Evolutionary conservation across 2,113 vertebrate species (phyloP).

Genomic region (Bubo blakistoni): DNA sequence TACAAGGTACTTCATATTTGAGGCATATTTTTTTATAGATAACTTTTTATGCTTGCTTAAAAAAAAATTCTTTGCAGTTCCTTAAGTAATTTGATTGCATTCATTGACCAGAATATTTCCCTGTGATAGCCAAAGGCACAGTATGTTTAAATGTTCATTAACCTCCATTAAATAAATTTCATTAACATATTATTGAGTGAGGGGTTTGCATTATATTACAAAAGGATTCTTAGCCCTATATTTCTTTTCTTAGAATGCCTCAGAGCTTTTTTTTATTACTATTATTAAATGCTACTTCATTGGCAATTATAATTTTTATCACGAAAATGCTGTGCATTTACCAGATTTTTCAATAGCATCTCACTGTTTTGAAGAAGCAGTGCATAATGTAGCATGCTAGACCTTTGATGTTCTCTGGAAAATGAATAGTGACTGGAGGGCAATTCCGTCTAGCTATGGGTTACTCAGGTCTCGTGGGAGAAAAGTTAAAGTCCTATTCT

Average conservation of each 20-base stretch:
- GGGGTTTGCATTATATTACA: not conserved
- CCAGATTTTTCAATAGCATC: not conserved
- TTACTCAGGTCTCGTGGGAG: constrained; percentile 53
- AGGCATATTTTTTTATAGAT: not conserved
- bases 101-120: not conserved
- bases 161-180: not conserved
- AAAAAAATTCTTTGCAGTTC: not conserved
- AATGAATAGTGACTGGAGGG: constrained; percentile 54
- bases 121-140: not conserved
- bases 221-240: not conserved
- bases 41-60: not conserved
- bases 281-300: not conserved
- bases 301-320: constrained; percentile 23
- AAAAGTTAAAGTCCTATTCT: not conserved
- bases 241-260: not conserved
- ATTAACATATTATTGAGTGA: not conserved
- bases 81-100: not conserved
- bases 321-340: not conserved
- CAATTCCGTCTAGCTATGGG: constrained; percentile 17
- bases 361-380: not conserved
- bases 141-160: not conserved
- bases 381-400: constrained; percentile 3
- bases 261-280: not conserved
- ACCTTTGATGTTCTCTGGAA: constrained; percentile 56
- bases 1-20: not conserved